Evolutionary conservation across 2,797 vertebrate species (phyloP).

Genomic region (Danio tinwini): DNA sequence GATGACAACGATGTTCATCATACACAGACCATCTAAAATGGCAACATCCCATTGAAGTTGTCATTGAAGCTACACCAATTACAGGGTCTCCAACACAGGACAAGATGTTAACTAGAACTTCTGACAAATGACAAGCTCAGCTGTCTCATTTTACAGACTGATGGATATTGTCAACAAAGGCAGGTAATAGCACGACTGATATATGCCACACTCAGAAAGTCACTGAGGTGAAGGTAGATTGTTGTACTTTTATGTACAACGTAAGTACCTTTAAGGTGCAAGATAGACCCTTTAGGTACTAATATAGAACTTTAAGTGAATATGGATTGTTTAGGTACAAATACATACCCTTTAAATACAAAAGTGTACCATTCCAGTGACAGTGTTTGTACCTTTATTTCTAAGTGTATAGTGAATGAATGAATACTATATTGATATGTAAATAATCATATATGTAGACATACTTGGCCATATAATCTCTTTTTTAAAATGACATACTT

Average conservation of each 20-base stretch:
- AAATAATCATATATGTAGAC: neutral
- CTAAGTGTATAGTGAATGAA: neutral
- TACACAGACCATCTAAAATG: neutral
- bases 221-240: too few relatives aligned
- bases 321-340: too few relatives aligned
- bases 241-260: too few relatives aligned
- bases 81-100: neutral
- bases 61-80: neutral
- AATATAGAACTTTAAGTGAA: too few relatives aligned
- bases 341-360: too few relatives aligned
- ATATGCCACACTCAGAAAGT: neutral
- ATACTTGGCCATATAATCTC: neutral
- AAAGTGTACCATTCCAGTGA: too few relatives aligned
- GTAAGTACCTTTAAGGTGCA: too few relatives aligned
- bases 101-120: neutral
- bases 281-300: too few relatives aligned
- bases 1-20: too few relatives aligned
- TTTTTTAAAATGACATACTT: neutral
- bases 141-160: neutral
- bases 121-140: conserved; percentile 5
- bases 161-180: neutral
- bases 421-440: neutral
- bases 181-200: neutral
- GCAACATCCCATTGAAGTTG: neutral
- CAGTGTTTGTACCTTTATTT: too few relatives aligned